Percentiles rank a stretch among this genome's conserved stretches.
These are phyloP conservation scores for Euzetes globulus DNA, from an alignment of 2,888 invertebrate species.

Conservation along the genomic window DNA sequence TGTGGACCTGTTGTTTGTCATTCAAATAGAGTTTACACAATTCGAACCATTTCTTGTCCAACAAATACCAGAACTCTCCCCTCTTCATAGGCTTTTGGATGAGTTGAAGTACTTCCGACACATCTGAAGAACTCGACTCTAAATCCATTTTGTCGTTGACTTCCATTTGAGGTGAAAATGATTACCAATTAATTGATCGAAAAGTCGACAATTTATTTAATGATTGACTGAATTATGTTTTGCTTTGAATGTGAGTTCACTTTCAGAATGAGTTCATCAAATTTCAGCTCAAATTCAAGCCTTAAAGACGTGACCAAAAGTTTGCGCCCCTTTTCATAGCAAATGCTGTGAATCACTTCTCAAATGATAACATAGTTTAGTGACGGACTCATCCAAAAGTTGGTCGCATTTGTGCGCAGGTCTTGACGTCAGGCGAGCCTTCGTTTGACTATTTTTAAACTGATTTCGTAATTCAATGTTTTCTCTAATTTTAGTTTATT, in stretches of 20 bases:
- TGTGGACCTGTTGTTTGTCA: constrained; percentile 45
- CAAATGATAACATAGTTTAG: neutral
- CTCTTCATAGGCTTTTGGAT: constrained; percentile 23
- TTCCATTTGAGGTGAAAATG: neutral
- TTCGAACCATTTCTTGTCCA: constrained; percentile 51
- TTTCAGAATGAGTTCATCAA: constrained; percentile 17
- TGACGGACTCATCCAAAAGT: neutral
- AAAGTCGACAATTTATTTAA: neutral
- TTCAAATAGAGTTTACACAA: constrained; percentile 51
- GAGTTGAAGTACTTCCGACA: constrained; percentile 25
- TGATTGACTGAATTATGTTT: neutral
- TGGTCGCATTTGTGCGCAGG: neutral
- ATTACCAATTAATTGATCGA: neutral
- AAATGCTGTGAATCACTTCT: neutral
- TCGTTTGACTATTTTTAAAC: neutral
- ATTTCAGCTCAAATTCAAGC: constrained; percentile 4
- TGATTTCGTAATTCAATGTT: neutral
- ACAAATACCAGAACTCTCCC: constrained; percentile 47
- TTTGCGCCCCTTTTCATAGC: neutral
- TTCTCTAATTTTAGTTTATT: neutral
- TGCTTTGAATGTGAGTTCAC: neutral
- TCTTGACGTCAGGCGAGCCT: neutral
- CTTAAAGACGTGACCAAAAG: neutral
- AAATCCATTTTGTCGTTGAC: neutral
- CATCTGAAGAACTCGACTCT: neutral